A percentile compares a stretch with the other conserved stretches of the same genome.
Evolutionary conservation across 2,113 vertebrate genomes (phyloP).

Genomic region (Rhinolophus ferrumequinum): DNA sequence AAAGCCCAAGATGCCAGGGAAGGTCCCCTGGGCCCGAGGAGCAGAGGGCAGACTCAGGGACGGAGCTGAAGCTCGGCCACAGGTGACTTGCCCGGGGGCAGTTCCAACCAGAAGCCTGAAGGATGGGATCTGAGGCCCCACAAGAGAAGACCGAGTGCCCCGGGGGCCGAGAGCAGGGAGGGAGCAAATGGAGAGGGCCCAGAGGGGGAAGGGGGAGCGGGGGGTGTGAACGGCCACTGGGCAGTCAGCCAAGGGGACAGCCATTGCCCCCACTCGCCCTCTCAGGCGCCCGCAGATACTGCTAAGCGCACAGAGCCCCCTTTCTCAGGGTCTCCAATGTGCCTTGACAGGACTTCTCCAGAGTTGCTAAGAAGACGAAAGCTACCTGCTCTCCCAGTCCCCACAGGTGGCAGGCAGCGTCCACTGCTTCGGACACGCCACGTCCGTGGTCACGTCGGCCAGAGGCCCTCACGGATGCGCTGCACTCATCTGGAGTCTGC

Average conservation of each 20-base stretch:
- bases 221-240: neutral
- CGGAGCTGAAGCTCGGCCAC: neutral
- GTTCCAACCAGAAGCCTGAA: neutral
- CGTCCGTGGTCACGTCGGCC: fast-evolving
- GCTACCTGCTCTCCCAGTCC: no score
- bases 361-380: neutral
- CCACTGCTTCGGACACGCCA: fast-evolving
- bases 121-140: neutral
- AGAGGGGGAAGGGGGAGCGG: neutral
- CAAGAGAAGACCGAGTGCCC: fast-evolving
- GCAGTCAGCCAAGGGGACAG: neutral
- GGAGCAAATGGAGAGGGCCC: neutral
- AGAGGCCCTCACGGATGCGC: neutral
- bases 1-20: no score
- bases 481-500: neutral
- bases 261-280: neutral
- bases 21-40: neutral
- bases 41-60: neutral
- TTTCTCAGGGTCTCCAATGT: neutral
- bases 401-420: no score
- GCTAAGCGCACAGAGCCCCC: neutral
- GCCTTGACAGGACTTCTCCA: neutral
- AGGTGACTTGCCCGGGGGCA: no score
- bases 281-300: neutral
- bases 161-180: neutral